Percentiles rank a stretch among this genome's conserved stretches.
Conservation (phyloP, 37 sponge, comb jelly and placozoan genomes). For the Eunapius fragilis region DNA sequence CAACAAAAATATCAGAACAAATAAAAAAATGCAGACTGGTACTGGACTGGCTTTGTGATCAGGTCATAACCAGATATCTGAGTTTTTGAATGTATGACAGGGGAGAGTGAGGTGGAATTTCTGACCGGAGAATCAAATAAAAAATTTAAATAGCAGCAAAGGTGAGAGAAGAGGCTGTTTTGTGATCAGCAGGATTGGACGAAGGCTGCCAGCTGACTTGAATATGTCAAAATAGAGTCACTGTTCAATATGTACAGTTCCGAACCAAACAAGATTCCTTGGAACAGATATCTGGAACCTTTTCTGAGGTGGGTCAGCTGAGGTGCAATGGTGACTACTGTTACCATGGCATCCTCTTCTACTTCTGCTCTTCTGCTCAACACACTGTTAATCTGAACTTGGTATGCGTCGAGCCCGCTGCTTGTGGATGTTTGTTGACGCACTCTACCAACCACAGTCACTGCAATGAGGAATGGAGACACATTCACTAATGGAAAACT, state of each 20-base stretch:
- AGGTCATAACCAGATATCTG: not conserved
- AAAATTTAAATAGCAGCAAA: not conserved
- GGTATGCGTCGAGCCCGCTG: not conserved
- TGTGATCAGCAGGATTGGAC: slow-evolving; percentile 2
- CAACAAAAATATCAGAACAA: not conserved
- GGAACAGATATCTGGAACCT: slow-evolving; percentile 21
- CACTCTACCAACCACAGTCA: slow-evolving; percentile 24
- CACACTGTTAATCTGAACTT: slow-evolving; percentile 2
- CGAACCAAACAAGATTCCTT: slow-evolving; percentile 13
- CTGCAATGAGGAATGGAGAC: not conserved
- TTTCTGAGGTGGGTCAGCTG: not conserved
- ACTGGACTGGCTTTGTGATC: not conserved
- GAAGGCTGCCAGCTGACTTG: slow-evolving; percentile 2
- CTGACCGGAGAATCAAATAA: not conserved
- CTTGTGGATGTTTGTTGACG: not conserved
- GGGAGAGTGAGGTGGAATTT: not conserved
- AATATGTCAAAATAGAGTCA: slow-evolving; percentile 3
- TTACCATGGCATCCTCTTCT: not conserved
- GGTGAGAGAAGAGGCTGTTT: not conserved
- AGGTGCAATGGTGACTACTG: not conserved
- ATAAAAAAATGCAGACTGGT: not conserved
- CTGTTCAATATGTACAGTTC: not conserved
- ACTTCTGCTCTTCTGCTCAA: not conserved
- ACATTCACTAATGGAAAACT: not conserved
- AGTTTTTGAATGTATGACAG: not conserved